A percentile compares a stretch with the other conserved stretches of the same genome.
phyloP scores from a whole-genome alignment of 2,113 vertebrate genomes.

The Montifringilla adamsi region DNA sequence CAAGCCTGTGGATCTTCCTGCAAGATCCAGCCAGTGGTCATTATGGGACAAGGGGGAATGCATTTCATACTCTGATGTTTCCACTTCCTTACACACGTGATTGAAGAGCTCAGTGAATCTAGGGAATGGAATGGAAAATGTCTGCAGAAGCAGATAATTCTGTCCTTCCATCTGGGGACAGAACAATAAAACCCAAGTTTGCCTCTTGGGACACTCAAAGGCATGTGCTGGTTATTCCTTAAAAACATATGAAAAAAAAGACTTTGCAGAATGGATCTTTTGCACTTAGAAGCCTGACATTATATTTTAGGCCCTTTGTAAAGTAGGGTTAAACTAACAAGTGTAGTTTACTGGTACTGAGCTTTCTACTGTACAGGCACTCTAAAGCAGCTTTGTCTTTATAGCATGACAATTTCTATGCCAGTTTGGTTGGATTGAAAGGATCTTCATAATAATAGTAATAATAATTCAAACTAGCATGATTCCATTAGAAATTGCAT shows the following conservation, averaged over 20 bases:
- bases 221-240: not conserved
- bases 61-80: not conserved
- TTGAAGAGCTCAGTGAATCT: not conserved
- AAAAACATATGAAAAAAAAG: not conserved
- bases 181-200: not conserved
- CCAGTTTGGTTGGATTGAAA: not conserved
- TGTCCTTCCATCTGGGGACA: not conserved
- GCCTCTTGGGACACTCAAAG: not conserved
- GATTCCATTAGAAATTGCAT: not conserved
- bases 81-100: not conserved
- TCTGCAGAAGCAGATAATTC: slow-evolving; percentile 1
- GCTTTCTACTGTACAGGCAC: not conserved
- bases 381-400: not conserved
- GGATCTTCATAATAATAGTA: not conserved
- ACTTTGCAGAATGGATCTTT: not conserved
- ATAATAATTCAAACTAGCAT: not conserved
- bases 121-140: not conserved
- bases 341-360: not conserved
- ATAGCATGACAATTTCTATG: not conserved
- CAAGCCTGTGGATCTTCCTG: not conserved
- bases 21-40: not conserved
- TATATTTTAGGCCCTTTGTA: not conserved
- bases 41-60: not conserved
- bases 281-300: not conserved
- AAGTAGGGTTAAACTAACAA: not conserved